Evolutionary conservation across 2,888 invertebrate genomes (phyloP).

Genomic region (Hydrotaea cyrtoneurina): DNA sequence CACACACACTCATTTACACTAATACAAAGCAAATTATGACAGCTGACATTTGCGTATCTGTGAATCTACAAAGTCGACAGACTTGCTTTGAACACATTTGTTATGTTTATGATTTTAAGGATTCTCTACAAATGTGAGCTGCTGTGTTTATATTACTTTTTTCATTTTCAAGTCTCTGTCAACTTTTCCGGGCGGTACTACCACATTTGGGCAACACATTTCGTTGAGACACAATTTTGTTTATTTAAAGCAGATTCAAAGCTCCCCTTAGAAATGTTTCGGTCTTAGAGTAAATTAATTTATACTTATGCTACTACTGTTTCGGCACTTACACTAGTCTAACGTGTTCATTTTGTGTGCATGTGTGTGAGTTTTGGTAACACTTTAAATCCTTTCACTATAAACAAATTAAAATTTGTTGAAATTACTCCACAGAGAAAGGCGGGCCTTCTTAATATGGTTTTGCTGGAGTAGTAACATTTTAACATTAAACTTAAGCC

Average conservation of each 20-base stretch:
- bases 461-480: neutral
- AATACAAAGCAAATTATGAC: slow-evolving; percentile 32
- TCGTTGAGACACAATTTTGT: neutral
- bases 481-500: slow-evolving; percentile 15
- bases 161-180: neutral
- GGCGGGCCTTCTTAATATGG: neutral
- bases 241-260: neutral
- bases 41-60: slow-evolving; percentile 44
- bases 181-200: neutral
- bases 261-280: neutral
- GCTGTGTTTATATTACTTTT: too few species aligned
- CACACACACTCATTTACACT: neutral
- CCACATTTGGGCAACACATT: neutral
- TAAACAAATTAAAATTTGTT: slow-evolving; percentile 45
- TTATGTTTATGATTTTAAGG: neutral
- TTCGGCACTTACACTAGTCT: neutral
- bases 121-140: neutral
- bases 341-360: neutral
- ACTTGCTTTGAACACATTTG: too few species aligned
- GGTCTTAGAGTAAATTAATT: neutral
- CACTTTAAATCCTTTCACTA: slow-evolving; percentile 37
- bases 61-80: neutral
- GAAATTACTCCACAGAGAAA: slow-evolving; percentile 31
- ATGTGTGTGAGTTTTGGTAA: neutral
- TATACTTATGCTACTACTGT: neutral